Percentiles rank a stretch among this genome's conserved stretches.
Evolutionary conservation across 64 coral and sea anemone species (phyloP).

Genomic region (Montipora cactus): DNA sequence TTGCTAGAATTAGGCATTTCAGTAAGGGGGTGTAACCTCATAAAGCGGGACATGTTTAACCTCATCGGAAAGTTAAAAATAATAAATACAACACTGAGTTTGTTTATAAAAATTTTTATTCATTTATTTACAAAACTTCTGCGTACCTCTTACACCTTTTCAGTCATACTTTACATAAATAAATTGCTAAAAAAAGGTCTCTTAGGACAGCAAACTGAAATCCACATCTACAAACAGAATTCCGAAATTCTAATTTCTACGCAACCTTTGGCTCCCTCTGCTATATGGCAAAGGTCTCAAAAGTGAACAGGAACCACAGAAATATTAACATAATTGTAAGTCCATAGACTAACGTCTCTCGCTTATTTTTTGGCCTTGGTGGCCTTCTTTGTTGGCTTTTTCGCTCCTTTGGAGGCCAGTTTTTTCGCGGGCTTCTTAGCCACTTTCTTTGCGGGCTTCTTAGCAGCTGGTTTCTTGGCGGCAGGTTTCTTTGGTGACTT

Average conservation of each 20-base stretch:
- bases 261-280: not conserved
- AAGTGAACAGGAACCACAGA: not conserved
- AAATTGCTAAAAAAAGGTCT: conserved; percentile 5
- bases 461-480: conserved; percentile 49
- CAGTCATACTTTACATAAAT: conserved; percentile 17
- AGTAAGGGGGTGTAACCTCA: too few relatives aligned
- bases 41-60: too few relatives aligned
- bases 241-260: conserved; percentile 21
- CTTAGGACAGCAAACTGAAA: not conserved
- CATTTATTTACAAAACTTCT: conserved; percentile 45
- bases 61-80: not conserved
- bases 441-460: conserved; percentile 65
- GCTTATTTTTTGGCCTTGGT: conserved; percentile 3
- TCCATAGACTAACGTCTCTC: not conserved
- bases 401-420: too few relatives aligned
- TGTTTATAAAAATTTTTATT: not conserved
- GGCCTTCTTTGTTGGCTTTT: conserved; percentile 41
- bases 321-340: not conserved
- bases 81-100: not conserved
- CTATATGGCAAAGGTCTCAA: conserved; percentile 5
- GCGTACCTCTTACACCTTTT: not conserved
- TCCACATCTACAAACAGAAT: conserved; percentile 31
- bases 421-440: conserved; percentile 67
- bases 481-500: conserved; percentile 70
- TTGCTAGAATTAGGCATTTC: too few relatives aligned